phyloP scores from a whole-genome alignment of 2,888 invertebrate species.

The Taphrorychus bicolor region DNA sequence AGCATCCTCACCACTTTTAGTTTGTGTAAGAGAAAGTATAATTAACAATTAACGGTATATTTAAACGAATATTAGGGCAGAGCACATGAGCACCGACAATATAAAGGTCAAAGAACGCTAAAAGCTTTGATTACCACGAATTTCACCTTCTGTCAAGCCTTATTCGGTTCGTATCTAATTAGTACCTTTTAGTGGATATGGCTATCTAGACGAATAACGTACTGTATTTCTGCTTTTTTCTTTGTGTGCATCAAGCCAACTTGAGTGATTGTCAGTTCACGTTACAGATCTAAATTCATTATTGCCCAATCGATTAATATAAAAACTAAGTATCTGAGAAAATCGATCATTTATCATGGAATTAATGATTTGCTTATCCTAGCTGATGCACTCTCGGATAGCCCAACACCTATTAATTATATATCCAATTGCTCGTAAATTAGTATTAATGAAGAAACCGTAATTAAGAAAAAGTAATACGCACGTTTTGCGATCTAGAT shows the following conservation, averaged over 20 bases:
- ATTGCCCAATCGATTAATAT: neutral
- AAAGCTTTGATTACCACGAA: conserved; percentile 32
- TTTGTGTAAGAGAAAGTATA: neutral
- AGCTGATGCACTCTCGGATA: neutral
- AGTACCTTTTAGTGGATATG: conserved; percentile 27
- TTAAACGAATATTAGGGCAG: conserved; percentile 6
- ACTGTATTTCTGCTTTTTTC: neutral
- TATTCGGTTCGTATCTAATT: conserved; percentile 27
- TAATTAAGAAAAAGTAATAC: conserved; percentile 5
- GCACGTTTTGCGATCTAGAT: conserved; percentile 2
- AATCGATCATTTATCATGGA: neutral
- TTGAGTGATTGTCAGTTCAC: neutral
- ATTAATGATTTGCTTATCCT: neutral
- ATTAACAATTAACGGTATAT: conserved; percentile 15
- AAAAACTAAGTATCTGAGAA: neutral
- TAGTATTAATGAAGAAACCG: neutral
- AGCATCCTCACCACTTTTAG: too few species aligned
- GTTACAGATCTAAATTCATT: neutral
- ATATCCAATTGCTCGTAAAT: neutral
- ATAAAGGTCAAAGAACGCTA: conserved; percentile 11
- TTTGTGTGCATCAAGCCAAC: neutral
- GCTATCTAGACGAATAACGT: conserved; percentile 22
- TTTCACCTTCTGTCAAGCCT: conserved; percentile 33
- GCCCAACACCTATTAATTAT: conserved; percentile 2
- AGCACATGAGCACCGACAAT: neutral